These are phyloP conservation scores for Gobionotothen gibberifrons DNA, from an alignment of 2,797 vertebrate genomes.

Conservation along the genomic window DNA sequence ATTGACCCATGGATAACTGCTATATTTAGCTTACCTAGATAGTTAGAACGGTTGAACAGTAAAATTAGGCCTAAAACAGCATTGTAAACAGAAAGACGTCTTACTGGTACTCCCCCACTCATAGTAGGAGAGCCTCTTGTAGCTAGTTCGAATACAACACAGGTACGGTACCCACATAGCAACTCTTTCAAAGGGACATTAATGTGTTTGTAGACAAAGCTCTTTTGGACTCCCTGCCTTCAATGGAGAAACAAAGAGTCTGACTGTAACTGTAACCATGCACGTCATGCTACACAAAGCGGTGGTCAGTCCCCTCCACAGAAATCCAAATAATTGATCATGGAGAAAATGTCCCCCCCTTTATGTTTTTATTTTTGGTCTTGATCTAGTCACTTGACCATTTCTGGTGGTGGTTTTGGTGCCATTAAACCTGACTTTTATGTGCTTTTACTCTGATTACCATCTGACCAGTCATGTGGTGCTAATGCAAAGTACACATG, in stretches of 20 bases:
- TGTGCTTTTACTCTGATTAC: background rate
- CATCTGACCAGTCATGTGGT: background rate
- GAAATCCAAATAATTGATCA: no score
- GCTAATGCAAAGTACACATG: conserved; percentile 7
- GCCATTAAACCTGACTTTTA: background rate
- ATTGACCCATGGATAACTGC: no score
- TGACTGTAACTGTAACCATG: background rate
- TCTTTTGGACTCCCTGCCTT: background rate
- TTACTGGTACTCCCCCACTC: background rate
- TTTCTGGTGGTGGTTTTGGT: background rate
- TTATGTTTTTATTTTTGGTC: background rate
- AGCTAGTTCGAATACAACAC: background rate
- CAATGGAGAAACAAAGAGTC: background rate
- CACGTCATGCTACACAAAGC: background rate
- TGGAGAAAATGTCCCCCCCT: no score
- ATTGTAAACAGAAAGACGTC: background rate
- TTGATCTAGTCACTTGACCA: background rate
- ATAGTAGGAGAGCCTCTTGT: background rate
- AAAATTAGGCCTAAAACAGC: no score
- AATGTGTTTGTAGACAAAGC: background rate
- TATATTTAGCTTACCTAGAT: no score
- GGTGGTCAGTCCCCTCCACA: background rate
- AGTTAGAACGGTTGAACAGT: background rate
- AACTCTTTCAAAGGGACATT: background rate
- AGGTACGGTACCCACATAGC: background rate